phyloP scores from a whole-genome alignment of 2,113 vertebrate species.

The Microcebus griseorufus region DNA sequence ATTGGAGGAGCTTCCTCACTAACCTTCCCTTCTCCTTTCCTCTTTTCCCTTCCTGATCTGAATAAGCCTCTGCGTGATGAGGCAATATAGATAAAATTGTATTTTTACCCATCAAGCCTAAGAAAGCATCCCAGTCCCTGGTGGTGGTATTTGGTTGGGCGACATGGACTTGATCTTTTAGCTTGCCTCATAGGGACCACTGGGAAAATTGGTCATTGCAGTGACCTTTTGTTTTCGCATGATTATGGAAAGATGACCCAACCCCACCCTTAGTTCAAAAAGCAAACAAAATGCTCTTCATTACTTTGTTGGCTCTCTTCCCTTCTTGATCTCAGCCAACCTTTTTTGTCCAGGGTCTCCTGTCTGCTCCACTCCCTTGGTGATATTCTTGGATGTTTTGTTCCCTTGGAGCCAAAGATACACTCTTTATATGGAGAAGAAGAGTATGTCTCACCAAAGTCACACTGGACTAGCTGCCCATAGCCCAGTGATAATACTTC shows the following conservation, averaged over 20 bases:
- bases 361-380: slow-evolving; percentile 38
- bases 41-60: background rate
- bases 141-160: background rate
- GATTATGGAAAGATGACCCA: slow-evolving; percentile 30
- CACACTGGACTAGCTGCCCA: slow-evolving; percentile 50
- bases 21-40: background rate
- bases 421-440: slow-evolving; percentile 23
- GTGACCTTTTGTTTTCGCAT: slow-evolving; percentile 44
- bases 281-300: slow-evolving; percentile 42
- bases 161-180: background rate
- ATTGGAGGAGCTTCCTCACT: background rate
- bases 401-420: slow-evolving; percentile 26
- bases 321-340: background rate
- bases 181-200: background rate
- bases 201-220: slow-evolving; percentile 21
- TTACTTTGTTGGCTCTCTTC: slow-evolving; percentile 1
- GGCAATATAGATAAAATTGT: background rate
- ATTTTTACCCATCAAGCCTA: background rate
- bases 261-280: slow-evolving; percentile 39
- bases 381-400: slow-evolving; percentile 51
- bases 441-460: slow-evolving; percentile 39
- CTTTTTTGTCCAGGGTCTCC: background rate
- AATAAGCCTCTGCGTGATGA: background rate
- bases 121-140: background rate
- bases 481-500: slow-evolving; percentile 74